Conservation (phyloP, 2,113 vertebrate genomes). For the Varanus salvator region DNA sequence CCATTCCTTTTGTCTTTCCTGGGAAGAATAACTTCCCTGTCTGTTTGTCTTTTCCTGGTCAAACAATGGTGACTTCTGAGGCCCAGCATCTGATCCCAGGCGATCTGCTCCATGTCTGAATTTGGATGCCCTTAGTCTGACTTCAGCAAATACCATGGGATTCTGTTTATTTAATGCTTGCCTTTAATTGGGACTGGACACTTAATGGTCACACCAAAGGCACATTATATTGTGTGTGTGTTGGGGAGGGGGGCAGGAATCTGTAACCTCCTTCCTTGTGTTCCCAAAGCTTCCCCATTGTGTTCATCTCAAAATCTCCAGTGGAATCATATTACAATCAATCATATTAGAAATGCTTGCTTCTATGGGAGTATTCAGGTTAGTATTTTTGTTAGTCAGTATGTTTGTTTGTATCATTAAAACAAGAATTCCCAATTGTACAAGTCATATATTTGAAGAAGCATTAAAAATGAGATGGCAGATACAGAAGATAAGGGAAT, state of each 20-base stretch:
- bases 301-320: not conserved
- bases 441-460: constrained; percentile 31
- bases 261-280: not conserved
- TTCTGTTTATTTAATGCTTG: not conserved
- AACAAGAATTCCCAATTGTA: constrained; percentile 17
- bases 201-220: not conserved
- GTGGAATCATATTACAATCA: not conserved
- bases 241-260: not conserved
- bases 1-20: not conserved
- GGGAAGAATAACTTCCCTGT: not conserved
- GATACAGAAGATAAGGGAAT: constrained; percentile 38
- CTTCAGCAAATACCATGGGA: not conserved
- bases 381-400: not conserved
- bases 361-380: constrained; percentile 13
- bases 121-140: not conserved
- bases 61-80: not conserved
- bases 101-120: not conserved
- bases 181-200: not conserved
- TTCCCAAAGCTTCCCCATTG: not conserved
- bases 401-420: constrained; percentile 1
- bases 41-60: not conserved
- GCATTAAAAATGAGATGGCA: constrained; percentile 35
- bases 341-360: constrained; percentile 8
- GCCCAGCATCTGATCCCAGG: not conserved
- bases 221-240: not conserved